Evolutionary conservation across 2,888 invertebrate genomes (phyloP).

Genomic region (Cremastinae sp.): DNA sequence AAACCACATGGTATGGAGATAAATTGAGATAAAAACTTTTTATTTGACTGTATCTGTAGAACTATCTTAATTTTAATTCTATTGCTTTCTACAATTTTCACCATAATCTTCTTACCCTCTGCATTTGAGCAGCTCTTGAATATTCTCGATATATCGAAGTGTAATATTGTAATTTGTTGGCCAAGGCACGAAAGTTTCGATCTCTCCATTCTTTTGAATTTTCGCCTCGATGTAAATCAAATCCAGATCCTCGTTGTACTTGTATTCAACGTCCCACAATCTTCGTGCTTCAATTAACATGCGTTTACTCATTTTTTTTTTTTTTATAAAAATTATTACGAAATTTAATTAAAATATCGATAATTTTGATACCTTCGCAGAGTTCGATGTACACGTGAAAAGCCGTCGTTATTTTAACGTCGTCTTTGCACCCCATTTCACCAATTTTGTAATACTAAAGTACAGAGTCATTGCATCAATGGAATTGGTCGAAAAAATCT

Average conservation of each 20-base stretch:
- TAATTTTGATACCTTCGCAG: constrained; percentile 81
- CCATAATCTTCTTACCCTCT: constrained; percentile 67
- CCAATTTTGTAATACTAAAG: constrained; percentile 81
- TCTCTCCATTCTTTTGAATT: constrained; percentile 73
- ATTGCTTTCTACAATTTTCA: too few species aligned
- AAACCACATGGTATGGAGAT: too few species aligned
- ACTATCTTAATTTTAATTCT: too few species aligned
- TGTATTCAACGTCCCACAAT: constrained; percentile 81
- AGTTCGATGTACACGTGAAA: constrained; percentile 83
- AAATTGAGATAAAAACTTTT: too few species aligned
- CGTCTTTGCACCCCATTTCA: constrained; percentile 80
- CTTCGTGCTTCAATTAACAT: constrained; percentile 76
- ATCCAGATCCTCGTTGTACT: constrained; percentile 77
- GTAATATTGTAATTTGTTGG: constrained; percentile 77
- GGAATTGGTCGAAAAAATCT: too few species aligned
- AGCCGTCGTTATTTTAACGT: constrained; percentile 80
- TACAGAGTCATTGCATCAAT: too few species aligned
- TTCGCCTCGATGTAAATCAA: constrained; percentile 80
- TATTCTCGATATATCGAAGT: constrained; percentile 79
- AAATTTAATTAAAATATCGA: too few species aligned
- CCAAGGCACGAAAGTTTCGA: constrained; percentile 80
- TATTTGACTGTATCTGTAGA: too few species aligned
- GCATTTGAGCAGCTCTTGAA: constrained; percentile 77
- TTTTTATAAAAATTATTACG: too few species aligned
- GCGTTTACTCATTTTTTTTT: too few species aligned